Base-by-base conservation (phyloP, 2,888 invertebrate genomes). In the Ischnura elegans region DNA sequence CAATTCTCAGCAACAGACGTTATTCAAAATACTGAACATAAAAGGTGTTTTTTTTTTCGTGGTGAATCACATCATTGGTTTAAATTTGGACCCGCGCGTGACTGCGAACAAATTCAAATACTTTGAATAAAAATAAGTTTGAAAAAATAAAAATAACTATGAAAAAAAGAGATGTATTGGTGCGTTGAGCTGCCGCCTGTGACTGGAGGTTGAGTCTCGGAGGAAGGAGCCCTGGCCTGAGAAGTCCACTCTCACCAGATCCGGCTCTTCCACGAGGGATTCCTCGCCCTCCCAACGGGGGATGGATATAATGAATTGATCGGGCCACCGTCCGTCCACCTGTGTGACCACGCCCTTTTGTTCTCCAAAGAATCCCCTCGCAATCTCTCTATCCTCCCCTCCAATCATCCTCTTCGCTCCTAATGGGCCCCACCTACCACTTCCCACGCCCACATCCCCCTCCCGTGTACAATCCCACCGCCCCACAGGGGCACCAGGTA, bases 271-370 rank as follows among this genome's bases (percentile, higher is more conserved):
- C 3, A 36, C 8, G 85, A 8, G 86, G 19, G 86, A 25, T 85
- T 36, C 43, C n/a, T 61, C n/a, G 76, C 76, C 76, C 25, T 61
- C n/a, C 43, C 85, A 4, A 46, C 45, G 51, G 19, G 19, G 51
- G 86, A 86, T n/a, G 76, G 36, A 76, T 76, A 86, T n/a, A 86
- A 86, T 86, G 86, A 86, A 86, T 86, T 86, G 86, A 86, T 86
- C 86, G 46, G 46, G 45, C 86, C 86, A 45, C 6, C 36, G 25
- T 43, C 86, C 86, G 43, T 86, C 86, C 86, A 86, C 86, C 86
- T 86, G 86, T 86, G 86, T n/a, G 86, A 86, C 46, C 36, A 86
- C 86, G 46, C 86, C 86, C 86, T 46, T 46, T 51, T 46, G 45
- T 25, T 45, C 86, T 86, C 86, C 29, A 36, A 76, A n/a, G 51